These are phyloP conservation scores for Engraulis encrasicolus DNA, from an alignment of 2,113 vertebrate genomes.

Conservation along the genomic window DNA sequence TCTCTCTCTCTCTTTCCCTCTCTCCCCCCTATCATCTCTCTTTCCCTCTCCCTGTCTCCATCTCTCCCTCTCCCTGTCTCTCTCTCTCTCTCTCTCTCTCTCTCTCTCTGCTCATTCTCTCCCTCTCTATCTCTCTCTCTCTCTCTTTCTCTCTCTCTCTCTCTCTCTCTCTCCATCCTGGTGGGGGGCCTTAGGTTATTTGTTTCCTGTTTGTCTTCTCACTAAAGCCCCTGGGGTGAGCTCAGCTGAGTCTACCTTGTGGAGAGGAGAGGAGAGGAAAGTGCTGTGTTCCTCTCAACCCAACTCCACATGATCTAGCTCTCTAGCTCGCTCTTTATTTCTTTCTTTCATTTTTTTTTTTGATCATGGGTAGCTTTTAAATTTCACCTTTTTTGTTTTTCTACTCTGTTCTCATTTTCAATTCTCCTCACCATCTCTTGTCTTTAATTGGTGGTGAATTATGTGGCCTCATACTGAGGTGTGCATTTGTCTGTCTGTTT, in stretches of 20 bases:
- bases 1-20: no score
- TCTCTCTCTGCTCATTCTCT: neutral
- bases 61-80: no score
- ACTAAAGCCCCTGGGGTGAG: neutral
- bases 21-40: no score
- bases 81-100: no score
- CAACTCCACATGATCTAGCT: no score
- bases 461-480: neutral
- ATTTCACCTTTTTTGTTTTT: no score
- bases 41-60: no score
- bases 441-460: neutral
- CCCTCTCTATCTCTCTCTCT: neutral
- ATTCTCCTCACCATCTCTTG: no score
- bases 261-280: neutral
- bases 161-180: neutral
- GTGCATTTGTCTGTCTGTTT: neutral
- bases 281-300: neutral
- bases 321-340: neutral
- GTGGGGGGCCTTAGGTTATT: neutral
- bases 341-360: neutral
- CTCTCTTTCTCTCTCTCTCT: neutral
- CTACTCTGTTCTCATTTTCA: no score
- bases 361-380: no score
- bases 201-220: neutral
- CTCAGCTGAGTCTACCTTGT: neutral